phyloP scores from a whole-genome alignment of 2,888 invertebrate species.

The Xestia sexstrigata region DNA sequence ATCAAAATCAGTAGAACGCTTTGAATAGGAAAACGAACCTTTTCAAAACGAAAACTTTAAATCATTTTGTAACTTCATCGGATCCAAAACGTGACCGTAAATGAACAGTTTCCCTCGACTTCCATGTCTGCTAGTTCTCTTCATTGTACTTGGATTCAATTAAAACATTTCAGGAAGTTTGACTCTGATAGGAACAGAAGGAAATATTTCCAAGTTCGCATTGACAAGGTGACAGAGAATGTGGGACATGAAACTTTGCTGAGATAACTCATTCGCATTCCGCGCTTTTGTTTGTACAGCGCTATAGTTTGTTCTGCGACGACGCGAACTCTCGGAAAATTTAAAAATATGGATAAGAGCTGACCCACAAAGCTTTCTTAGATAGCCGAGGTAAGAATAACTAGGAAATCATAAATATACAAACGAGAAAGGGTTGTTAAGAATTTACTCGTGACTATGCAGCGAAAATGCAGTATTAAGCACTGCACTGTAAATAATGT shows the following conservation, averaged over 20 bases:
- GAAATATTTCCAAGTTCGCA: slow-evolving; percentile 73
- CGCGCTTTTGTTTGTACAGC: slow-evolving; percentile 67
- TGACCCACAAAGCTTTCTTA: slow-evolving; percentile 48
- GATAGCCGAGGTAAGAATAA: slow-evolving; percentile 38
- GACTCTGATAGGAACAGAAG: slow-evolving; percentile 61
- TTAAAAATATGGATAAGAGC: slow-evolving; percentile 53
- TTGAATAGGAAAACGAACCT: slow-evolving; percentile 48
- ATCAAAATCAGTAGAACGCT: slow-evolving; percentile 43
- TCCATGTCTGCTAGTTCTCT: slow-evolving; percentile 52
- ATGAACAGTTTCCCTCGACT: slow-evolving; percentile 55
- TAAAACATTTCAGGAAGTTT: slow-evolving; percentile 68
- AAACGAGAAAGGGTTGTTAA: slow-evolving; percentile 30
- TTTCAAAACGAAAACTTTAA: slow-evolving; percentile 56
- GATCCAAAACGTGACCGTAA: slow-evolving; percentile 55
- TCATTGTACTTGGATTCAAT: slow-evolving; percentile 69
- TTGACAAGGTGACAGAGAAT: slow-evolving; percentile 65
- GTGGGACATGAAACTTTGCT: slow-evolving; percentile 67
- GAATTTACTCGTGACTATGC: slow-evolving; percentile 21
- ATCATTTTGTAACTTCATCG: slow-evolving; percentile 52
- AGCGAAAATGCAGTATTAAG: slow-evolving; percentile 31
- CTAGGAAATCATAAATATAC: slow-evolving; percentile 36
- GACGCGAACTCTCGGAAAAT: slow-evolving; percentile 54
- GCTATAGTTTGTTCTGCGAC: slow-evolving; percentile 62
- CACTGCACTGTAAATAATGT: slow-evolving; percentile 32
- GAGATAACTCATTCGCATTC: slow-evolving; percentile 72